Base-by-base conservation (phyloP, 2,888 invertebrate species). In the Sthenelais limicola region DNA sequence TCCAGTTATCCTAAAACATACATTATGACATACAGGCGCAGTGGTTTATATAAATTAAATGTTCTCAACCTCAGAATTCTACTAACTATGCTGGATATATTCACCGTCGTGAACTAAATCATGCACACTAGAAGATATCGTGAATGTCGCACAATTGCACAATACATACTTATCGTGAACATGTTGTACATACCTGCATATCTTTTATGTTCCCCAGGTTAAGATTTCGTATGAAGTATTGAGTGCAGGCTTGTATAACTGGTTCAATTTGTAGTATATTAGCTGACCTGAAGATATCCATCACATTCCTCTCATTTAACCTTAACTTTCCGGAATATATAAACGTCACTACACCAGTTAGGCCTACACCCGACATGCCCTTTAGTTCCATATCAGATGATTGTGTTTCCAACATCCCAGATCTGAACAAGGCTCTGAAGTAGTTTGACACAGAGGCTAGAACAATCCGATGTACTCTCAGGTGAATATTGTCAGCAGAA, bases 371-470 rank as follows among this genome's bases (percentile, higher is more conserved):
- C 5, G 35, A 32, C 12, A 71, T 5, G 24, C 48, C 48, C 21
- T 62, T 43, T n/a, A 62, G 47, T 12, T 62, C 30, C 58, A 58
- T 35, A 18, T 1, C 21, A 48, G 24, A 56, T 28, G 9, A 24
- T 30, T 62, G 71, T 15, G 47, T 30, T 48, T 71, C 71, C 26
- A 47, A 28, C 71, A 71, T 71, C n/a, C 71, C 71, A 30, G 56
- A 56, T 28, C 48, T 26, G 48, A 71, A 71, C 26, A 32, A 30
- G 28, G 48, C 71, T 28, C 49, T 24, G 48, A 71, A 71, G 48
- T 71, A 71, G 30, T 62, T 62, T 3, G 30, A 48, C 24, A 49
- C 26, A 18, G 35, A 32, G 9, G 71, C 71, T 28, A 71, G 18
- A 18, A 62, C 15, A 24, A 28, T 28, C 62, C 47, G 56, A 47